Base-by-base conservation (phyloP, 2,797 vertebrate genomes). In the Premnoplex brunnescens region DNA sequence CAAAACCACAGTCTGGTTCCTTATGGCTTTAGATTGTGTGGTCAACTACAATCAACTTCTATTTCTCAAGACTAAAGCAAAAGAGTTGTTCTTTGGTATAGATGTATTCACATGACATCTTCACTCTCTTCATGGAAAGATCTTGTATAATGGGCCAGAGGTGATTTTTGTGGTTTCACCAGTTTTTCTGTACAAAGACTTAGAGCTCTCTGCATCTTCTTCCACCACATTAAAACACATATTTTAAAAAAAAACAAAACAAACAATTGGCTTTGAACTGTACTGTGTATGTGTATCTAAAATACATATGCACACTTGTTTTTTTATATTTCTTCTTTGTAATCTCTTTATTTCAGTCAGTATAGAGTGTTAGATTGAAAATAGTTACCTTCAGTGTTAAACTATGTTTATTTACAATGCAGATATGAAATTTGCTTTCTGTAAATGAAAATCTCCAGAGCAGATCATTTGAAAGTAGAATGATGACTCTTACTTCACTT, bases 141-240 rank as follows among this genome's bases (percentile, higher is more conserved):
- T 80, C 41, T 89, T 0, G 0, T 73, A 20, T 74, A 83, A 55
- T 80, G 46, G 64, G 68, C 63, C 51, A 87, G 66, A 90, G 75
- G 58, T 81, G 41, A 6, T 30, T 95, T 93, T 76, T 89, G 87
- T 92, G 81, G 91, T 92, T 90, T 73, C 58, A 88, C 62, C 41
- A 69, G 3, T 63, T 96, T 90, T 83, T 93, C 67, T 44, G 66
- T 72, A 66, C 77, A 96, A 77, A 95, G 76, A 76, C 43, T 34
- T 88, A 75, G 83, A 88, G 76, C 69, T 84, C 77, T 21, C 2
- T 92, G 84, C 6, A 1, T 63, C 66, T 78, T 83, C 66, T 83
- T 91, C 76, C 74, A 80, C 71, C 32, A 66, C 18, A 43, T 88
- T 78, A 93, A 94, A 93, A 93, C 23, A 3, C 32, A 32, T 39